Evolutionary conservation across 2,888 invertebrate genomes (phyloP).

Genomic region (Plagodis dolabraria): DNA sequence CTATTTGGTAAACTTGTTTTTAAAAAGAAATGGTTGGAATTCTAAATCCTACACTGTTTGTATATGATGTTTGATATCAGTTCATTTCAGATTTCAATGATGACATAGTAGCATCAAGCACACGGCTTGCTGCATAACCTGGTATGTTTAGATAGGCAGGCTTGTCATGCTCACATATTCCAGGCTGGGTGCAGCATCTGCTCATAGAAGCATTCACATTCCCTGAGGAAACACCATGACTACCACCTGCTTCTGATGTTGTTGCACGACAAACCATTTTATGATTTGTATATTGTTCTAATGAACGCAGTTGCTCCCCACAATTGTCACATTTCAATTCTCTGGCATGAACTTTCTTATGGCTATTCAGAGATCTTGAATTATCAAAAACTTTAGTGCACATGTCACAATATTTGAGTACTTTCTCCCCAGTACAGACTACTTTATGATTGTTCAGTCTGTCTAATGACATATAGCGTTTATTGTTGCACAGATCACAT

Average conservation of each 20-base stretch:
- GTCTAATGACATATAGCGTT: constrained; percentile 82
- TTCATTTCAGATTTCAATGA: constrained; percentile 80
- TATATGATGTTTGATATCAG: constrained; percentile 61
- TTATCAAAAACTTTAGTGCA: constrained; percentile 84
- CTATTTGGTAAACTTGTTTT: constrained; percentile 79
- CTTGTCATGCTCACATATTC: constrained; percentile 81
- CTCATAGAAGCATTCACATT: constrained; percentile 50
- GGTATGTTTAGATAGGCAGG: constrained; percentile 82
- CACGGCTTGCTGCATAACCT: constrained; percentile 76
- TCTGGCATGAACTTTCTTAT: constrained; percentile 82
- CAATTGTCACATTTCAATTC: constrained; percentile 81
- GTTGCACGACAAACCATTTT: constrained; percentile 76
- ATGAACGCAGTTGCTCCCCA: constrained; percentile 80
- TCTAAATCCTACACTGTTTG: constrained; percentile 44
- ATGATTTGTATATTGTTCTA: constrained; percentile 81
- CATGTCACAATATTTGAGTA: constrained; percentile 83
- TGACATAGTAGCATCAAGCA: constrained; percentile 77
- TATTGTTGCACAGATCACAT: constrained; percentile 82
- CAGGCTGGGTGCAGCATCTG: constrained; percentile 78
- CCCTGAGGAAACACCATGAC: constrained; percentile 51
- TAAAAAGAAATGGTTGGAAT: constrained; percentile 63
- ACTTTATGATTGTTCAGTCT: constrained; percentile 82
- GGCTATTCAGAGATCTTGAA: constrained; percentile 81
- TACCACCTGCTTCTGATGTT: constrained; percentile 61
- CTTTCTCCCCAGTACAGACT: constrained; percentile 81